Base-by-base conservation (phyloP, 2,797 vertebrate species). In the Tarsius wallacei region DNA sequence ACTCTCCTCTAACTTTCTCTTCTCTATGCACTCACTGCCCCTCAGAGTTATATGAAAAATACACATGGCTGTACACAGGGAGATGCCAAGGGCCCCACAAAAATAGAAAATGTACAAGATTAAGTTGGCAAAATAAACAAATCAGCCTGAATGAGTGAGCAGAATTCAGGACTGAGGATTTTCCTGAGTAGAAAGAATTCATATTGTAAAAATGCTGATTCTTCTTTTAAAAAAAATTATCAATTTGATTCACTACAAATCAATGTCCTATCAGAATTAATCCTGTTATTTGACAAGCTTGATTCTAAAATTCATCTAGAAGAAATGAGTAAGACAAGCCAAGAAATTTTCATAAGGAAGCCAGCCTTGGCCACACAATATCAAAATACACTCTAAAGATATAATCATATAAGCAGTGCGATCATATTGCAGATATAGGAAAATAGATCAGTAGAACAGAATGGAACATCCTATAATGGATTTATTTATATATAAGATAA, bases 271-370 rank as follows among this genome's bases (percentile, higher is more conserved):
- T 31, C 26, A 89, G 31, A 93, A 84, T 64, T 91, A 42, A 68
- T 90, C 66, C 31, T 77, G 4, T 66, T 87, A 51, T 83, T 91
- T 95, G 49, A 81, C n/a, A 82, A 28, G 0, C 21, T 91, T 96
- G 36, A 91, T 33, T 83, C 24, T 61, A 93, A 68, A 90, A 73
- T 93, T 96, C 33, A 59, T 28, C 22, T 51, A 47, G 19, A 86
- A 95, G 55, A 78, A 93, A 91, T 51, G 57, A 66, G 7, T 22
- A 90, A 57, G 16, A 91, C 71, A 7, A 83, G 13, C 17, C 66
- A 22, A 49, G 87, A 71, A 17, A 1, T 31, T 76, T 17, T 42
- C 51, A 49, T 86, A 78, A 90, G 77, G 55, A 63, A 66, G 14
- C 22, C 24, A 2, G 16, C 0, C 21, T 96, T 93, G 31, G 22